Percentiles rank a stretch among this genome's conserved stretches.
Conservation (phyloP, 2,888 invertebrate genomes). For the Agrotis exclamationis region DNA sequence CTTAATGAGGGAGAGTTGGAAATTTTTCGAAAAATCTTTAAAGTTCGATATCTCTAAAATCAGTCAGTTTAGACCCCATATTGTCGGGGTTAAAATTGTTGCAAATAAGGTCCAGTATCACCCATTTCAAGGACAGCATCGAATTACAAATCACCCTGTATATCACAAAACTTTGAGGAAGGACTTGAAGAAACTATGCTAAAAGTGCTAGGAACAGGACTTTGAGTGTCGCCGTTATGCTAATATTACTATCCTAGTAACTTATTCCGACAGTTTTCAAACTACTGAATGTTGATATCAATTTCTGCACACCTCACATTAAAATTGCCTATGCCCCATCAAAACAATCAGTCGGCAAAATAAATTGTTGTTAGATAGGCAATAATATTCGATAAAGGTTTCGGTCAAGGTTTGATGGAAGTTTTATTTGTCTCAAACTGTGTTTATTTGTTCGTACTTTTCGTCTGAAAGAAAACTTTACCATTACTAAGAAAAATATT, state of each 20-base stretch:
- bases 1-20: no score
- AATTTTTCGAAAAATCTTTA: no score
- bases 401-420: conserved; percentile 25
- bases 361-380: conserved; percentile 18
- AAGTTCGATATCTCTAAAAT: no score
- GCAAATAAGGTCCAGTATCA: no score
- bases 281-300: neutral
- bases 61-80: no score
- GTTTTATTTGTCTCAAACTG: conserved; percentile 11
- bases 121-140: no score
- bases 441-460: conserved; percentile 9
- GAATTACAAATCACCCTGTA: no score
- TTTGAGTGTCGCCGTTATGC: neutral
- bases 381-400: conserved; percentile 24
- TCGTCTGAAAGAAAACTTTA: conserved; percentile 15
- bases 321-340: neutral
- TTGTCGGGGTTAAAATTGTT: no score
- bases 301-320: neutral
- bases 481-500: conserved; percentile 26
- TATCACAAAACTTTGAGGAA: conserved; percentile 34
- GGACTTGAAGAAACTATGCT: conserved; percentile 14
- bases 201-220: neutral
- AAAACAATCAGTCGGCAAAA: conserved; percentile 4
- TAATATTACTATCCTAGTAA: neutral
- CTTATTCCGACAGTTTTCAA: neutral